phyloP scores from a whole-genome alignment of 2,113 vertebrate species.

The Elachura formosa region DNA sequence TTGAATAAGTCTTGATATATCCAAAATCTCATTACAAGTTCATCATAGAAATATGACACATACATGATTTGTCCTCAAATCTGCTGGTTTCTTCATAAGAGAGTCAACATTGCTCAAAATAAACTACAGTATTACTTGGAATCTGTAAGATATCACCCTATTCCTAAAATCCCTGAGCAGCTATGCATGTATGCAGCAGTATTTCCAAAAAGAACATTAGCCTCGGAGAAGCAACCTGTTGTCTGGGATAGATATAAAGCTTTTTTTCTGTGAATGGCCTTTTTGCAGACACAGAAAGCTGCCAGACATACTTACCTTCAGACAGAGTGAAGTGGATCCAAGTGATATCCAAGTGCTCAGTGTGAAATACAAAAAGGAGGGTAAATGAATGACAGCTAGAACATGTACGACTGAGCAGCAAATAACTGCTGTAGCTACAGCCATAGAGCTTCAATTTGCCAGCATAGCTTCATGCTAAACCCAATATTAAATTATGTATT shows the following conservation, averaged over 20 bases:
- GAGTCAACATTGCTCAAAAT: background rate
- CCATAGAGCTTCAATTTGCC: background rate
- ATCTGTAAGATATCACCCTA: background rate
- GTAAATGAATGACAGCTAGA: background rate
- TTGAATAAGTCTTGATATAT: background rate
- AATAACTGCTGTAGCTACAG: background rate
- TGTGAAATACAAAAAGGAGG: background rate
- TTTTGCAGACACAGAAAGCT: background rate
- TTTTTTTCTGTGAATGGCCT: background rate
- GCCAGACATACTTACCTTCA: background rate
- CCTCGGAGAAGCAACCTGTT: background rate
- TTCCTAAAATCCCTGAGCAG: background rate
- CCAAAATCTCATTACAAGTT: background rate
- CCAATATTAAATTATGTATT: background rate
- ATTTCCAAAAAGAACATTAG: background rate
- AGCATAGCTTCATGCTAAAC: background rate
- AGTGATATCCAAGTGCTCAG: background rate
- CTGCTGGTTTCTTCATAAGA: background rate
- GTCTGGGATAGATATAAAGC: background rate
- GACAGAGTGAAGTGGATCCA: background rate
- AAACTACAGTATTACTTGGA: rapidly evolving
- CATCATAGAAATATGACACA: background rate
- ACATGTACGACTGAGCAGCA: background rate
- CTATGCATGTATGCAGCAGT: background rate
- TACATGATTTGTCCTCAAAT: background rate